Percentiles rank a stretch among this genome's conserved stretches.
Conservation (phyloP, 2,797 vertebrate species). For the Babyrousa celebensis region DNA sequence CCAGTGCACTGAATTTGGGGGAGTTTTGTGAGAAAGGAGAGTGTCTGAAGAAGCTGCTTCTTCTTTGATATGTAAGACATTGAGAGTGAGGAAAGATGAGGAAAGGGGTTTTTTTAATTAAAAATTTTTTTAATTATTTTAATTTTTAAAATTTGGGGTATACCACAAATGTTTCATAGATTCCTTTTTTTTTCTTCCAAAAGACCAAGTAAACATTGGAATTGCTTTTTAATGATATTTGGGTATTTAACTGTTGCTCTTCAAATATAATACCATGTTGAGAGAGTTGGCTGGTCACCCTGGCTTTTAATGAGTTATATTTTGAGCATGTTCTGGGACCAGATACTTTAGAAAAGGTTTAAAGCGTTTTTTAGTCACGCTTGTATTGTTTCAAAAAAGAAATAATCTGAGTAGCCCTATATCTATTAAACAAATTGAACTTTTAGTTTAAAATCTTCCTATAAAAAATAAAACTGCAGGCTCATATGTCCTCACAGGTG, state of each 20-base stretch:
- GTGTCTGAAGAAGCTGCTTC: neutral
- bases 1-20: neutral
- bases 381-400: neutral
- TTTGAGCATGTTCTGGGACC: neutral
- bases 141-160: neutral
- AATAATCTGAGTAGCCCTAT: neutral
- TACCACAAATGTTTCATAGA: neutral
- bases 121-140: neutral
- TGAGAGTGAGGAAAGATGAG: neutral
- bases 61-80: fast-evolving
- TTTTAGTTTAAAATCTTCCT: slow-evolving; percentile 31
- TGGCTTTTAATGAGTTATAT: slow-evolving; percentile 3
- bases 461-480: neutral
- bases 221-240: neutral
- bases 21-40: neutral
- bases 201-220: neutral
- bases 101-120: neutral
- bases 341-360: slow-evolving; percentile 6
- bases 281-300: neutral
- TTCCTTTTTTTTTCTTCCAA: neutral
- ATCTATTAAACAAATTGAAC: slow-evolving; percentile 30
- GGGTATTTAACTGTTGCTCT: neutral
- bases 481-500: neutral
- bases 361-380: neutral
- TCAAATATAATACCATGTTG: neutral